Evolutionary conservation across 23 tunicate species (phyloP).

Genomic region (Halocynthia roretzi): DNA sequence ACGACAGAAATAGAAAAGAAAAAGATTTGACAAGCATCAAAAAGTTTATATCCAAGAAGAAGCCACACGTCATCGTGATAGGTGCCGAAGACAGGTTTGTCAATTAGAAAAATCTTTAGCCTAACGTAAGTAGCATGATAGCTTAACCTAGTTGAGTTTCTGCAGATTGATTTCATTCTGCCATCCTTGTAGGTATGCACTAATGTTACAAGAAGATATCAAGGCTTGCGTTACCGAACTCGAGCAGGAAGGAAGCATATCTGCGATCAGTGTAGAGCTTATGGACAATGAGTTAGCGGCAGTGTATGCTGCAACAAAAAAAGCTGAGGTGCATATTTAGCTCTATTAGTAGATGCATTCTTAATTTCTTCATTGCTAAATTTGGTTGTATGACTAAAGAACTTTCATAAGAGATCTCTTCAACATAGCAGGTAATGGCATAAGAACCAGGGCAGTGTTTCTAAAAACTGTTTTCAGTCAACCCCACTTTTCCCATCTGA

Average conservation of each 20-base stretch:
- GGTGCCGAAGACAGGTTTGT: slow-evolving; percentile 82
- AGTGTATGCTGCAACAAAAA: slow-evolving; percentile 65
- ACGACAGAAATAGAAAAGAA: slow-evolving; percentile 43
- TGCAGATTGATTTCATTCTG: not conserved
- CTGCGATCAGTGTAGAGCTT: slow-evolving; percentile 66
- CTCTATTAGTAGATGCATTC: too few species aligned
- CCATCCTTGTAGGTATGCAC: slow-evolving; percentile 32
- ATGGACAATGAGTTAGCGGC: slow-evolving; percentile 66
- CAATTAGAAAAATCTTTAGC: not conserved
- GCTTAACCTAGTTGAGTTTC: not conserved
- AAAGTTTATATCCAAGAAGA: slow-evolving; percentile 49
- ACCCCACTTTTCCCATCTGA: too few species aligned
- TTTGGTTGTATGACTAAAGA: too few species aligned
- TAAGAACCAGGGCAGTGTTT: too few species aligned
- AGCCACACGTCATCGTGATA: slow-evolving; percentile 75
- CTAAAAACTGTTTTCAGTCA: too few species aligned
- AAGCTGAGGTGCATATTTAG: slow-evolving; percentile 44
- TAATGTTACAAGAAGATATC: slow-evolving; percentile 69
- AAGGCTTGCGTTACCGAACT: slow-evolving; percentile 65
- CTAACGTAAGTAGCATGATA: not conserved
- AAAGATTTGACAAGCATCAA: slow-evolving; percentile 62
- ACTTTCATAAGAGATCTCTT: too few species aligned
- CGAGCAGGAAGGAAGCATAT: slow-evolving; percentile 61
- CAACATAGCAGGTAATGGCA: too few species aligned
- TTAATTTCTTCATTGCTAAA: too few species aligned